These are phyloP conservation scores for Tubulanus polymorphus DNA, from an alignment of 2,888 invertebrate species.

Conservation along the genomic window DNA sequence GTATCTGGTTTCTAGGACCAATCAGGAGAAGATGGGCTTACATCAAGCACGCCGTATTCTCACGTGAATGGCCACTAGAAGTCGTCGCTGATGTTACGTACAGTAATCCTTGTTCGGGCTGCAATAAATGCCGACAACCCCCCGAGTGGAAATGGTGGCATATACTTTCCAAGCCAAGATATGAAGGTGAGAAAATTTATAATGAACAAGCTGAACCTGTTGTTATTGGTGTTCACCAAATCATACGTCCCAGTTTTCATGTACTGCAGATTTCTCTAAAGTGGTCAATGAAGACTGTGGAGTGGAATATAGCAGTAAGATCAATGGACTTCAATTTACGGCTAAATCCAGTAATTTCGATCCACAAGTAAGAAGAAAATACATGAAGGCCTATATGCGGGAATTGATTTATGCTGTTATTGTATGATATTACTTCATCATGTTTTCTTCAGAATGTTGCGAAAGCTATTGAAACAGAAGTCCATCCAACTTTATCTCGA, in stretches of 20 bases:
- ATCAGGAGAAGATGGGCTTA: too few species aligned
- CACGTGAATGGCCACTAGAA: conserved; percentile 56
- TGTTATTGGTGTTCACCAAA: too few species aligned
- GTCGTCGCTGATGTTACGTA: conserved; percentile 66
- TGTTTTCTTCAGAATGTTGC: too few species aligned
- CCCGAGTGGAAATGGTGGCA: conserved; percentile 56
- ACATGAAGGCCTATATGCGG: too few species aligned
- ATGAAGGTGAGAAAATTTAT: conserved; percentile 30
- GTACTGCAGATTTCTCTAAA: conserved; percentile 27
- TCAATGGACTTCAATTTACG: conserved; percentile 19
- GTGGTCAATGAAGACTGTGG: conserved; percentile 40
- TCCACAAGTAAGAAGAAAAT: not conserved
- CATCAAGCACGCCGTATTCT: too few species aligned
- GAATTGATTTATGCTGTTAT: too few species aligned
- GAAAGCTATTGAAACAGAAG: too few species aligned
- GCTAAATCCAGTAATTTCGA: conserved; percentile 9
- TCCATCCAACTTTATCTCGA: too few species aligned
- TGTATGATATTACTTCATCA: too few species aligned
- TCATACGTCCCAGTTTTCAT: too few species aligned
- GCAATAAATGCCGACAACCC: conserved; percentile 63
- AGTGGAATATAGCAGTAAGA: conserved; percentile 21
- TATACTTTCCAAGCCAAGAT: conserved; percentile 52
- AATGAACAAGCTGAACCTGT: too few species aligned
- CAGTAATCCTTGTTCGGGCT: conserved; percentile 76
- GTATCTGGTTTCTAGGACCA: too few species aligned